Conservation (phyloP, 2,888 invertebrate genomes). For the Ophraella communa region DNA sequence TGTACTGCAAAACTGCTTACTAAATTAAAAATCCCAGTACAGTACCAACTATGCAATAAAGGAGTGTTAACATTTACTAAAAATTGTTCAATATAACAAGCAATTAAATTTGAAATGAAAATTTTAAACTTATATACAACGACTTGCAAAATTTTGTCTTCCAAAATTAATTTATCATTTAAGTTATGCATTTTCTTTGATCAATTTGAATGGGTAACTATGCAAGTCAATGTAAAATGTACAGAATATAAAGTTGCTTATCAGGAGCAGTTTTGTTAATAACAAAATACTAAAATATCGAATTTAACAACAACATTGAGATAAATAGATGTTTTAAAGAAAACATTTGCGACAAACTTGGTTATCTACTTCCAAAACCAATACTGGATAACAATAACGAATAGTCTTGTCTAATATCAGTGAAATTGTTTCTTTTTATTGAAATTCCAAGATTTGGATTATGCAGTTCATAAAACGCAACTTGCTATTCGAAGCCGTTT, state of each 20-base stretch:
- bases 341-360: neutral
- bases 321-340: neutral
- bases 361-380: neutral
- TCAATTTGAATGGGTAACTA: no score
- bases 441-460: no score
- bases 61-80: neutral
- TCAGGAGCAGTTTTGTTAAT: neutral
- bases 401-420: no score
- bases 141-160: no score
- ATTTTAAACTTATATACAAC: no score
- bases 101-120: neutral
- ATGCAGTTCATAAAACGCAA: no score
- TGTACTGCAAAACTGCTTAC: neutral
- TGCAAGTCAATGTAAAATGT: neutral
- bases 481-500: no score
- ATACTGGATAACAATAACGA: neutral
- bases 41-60: neutral
- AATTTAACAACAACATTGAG: neutral
- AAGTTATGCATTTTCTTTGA: no score
- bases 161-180: no score
- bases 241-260: neutral
- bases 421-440: no score
- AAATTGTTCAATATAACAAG: neutral
- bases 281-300: neutral
- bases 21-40: neutral